These are phyloP conservation scores for Gambusia affinis DNA, from an alignment of 2,113 vertebrate genomes.

Conservation along the genomic window DNA sequence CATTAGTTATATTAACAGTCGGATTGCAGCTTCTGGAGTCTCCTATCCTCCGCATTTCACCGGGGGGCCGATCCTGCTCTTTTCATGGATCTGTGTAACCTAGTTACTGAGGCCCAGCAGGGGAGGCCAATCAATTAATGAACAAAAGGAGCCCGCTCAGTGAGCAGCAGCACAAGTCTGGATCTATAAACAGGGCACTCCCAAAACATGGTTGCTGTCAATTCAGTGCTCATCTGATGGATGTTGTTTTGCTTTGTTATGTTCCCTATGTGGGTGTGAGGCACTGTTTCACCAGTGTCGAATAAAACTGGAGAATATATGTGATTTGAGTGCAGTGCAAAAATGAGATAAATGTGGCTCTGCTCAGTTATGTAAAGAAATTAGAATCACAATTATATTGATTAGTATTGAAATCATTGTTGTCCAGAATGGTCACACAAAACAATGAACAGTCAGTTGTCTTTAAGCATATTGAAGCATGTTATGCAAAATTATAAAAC, in stretches of 20 bases:
- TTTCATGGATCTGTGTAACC: conserved; percentile 76
- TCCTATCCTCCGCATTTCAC: conserved; percentile 60
- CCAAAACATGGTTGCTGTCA: conserved; percentile 69
- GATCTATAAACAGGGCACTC: conserved; percentile 69
- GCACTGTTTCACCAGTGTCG: conserved; percentile 5
- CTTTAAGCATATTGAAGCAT: neutral
- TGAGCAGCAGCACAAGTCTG: conserved; percentile 62
- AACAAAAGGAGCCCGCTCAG: conserved; percentile 76
- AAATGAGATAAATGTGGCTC: neutral
- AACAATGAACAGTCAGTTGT: neutral
- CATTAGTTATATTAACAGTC: conserved; percentile 79
- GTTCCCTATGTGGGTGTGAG: conserved; percentile 16
- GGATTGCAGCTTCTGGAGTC: conserved; percentile 55
- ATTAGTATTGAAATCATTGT: neutral
- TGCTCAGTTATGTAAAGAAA: neutral
- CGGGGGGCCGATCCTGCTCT: conserved; percentile 47
- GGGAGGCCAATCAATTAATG: conserved; percentile 81
- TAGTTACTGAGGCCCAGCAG: conserved; percentile 77
- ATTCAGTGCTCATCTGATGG: conserved; percentile 61
- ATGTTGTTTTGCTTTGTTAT: conserved; percentile 69
- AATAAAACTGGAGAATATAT: conserved; percentile 19
- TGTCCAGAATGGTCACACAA: neutral
- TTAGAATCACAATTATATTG: neutral
- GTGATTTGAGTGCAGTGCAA: conserved; percentile 7
- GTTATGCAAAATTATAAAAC: neutral